A percentile compares a stretch with the other conserved stretches of the same genome.
Conservation (phyloP, 2,113 vertebrate genomes). For the Nannobrachium achirus region DNA sequence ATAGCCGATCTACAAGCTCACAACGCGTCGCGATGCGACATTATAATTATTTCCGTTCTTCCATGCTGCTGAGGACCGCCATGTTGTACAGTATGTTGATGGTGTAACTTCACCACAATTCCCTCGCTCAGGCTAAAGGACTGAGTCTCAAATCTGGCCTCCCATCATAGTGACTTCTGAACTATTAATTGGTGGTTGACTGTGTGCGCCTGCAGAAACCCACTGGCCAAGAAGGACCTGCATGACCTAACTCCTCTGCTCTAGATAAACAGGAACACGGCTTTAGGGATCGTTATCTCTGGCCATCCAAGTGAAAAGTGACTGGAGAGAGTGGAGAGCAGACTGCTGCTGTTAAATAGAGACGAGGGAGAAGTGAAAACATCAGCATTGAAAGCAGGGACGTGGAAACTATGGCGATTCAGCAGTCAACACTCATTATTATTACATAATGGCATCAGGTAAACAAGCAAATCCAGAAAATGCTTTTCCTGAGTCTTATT, state of each 20-base stretch:
- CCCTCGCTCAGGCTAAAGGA: conserved; percentile 11
- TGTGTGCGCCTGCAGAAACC: conserved; percentile 16
- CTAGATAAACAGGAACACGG: conserved; percentile 14
- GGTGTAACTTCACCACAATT: not conserved
- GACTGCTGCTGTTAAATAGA: conserved; percentile 18
- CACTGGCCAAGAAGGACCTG: conserved; percentile 18
- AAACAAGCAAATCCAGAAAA: conserved; percentile 2
- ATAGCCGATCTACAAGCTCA: too few species aligned
- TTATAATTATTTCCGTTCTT: not conserved
- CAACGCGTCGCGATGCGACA: too few species aligned
- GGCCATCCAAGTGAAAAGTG: conserved; percentile 42
- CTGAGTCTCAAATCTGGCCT: conserved; percentile 24
- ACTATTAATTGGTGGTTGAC: conserved; percentile 44
- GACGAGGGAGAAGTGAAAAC: conserved; percentile 5
- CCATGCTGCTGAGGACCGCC: not conserved
- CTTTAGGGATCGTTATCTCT: conserved; percentile 60
- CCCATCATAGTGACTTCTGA: conserved; percentile 40
- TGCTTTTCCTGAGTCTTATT: too few species aligned
- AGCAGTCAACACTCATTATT: conserved; percentile 8
- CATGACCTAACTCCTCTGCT: conserved; percentile 6
- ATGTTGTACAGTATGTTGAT: conserved; percentile 9
- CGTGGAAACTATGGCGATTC: conserved; percentile 18
- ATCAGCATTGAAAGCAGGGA: conserved; percentile 9
- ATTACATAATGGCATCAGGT: conserved; percentile 14
- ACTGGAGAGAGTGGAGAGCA: conserved; percentile 14